These are phyloP conservation scores for Heterocephalus glaber DNA, from an alignment of 2,113 vertebrate species.

Conservation along the genomic window DNA sequence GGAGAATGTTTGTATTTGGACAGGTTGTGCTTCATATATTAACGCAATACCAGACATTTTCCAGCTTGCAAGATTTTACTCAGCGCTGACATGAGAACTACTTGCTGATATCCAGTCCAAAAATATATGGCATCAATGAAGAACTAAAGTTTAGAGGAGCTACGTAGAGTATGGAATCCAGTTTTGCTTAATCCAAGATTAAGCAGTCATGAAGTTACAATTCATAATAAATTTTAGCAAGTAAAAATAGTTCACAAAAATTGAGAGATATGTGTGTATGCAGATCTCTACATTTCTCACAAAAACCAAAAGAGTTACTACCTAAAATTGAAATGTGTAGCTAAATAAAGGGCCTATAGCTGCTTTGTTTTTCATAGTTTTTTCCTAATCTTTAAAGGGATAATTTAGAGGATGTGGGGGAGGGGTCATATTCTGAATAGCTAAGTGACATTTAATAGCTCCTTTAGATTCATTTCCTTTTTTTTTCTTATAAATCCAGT, in stretches of 20 bases:
- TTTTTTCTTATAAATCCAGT: conserved; percentile 5
- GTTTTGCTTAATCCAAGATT: neutral
- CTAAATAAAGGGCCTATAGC: neutral
- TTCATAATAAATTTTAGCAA: neutral
- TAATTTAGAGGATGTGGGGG: neutral
- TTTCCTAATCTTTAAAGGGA: neutral
- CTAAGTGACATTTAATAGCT: neutral
- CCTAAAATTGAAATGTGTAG: neutral
- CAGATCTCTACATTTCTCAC: neutral
- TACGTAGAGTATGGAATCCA: neutral
- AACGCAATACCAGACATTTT: neutral
- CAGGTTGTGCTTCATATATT: neutral
- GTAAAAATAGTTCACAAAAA: conserved; percentile 1
- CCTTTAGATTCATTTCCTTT: neutral
- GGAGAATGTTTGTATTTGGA: neutral
- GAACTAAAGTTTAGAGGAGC: neutral
- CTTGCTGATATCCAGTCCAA: neutral
- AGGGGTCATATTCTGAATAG: neutral
- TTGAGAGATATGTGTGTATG: neutral
- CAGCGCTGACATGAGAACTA: neutral
- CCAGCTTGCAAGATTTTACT: neutral
- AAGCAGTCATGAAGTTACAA: neutral
- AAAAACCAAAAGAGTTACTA: neutral
- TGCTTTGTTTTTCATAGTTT: conserved; percentile 22
- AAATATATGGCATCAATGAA: neutral